Conservation (phyloP, 2,888 invertebrate genomes). For the Agriopis leucophaearia region DNA sequence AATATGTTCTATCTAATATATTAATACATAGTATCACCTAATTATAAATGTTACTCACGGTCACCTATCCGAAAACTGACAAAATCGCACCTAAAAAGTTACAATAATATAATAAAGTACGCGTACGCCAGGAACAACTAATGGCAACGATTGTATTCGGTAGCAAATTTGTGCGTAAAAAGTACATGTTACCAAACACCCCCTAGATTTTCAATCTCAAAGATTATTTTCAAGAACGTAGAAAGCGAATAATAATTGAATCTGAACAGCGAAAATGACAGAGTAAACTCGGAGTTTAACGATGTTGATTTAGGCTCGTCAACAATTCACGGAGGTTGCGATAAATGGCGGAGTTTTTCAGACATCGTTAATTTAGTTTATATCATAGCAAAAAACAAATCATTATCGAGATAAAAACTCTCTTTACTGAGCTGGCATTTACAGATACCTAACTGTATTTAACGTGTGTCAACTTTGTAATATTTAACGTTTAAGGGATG, state of each 20-base stretch:
- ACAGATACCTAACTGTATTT: not conserved
- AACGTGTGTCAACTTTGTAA: too few species aligned
- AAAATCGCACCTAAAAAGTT: too few species aligned
- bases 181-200: not conserved
- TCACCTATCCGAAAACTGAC: too few species aligned
- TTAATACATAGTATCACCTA: too few species aligned
- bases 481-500: too few species aligned
- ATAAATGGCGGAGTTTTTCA: constrained; percentile 17
- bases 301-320: constrained; percentile 52
- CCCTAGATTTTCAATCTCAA: not conserved
- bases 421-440: not conserved
- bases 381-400: constrained; percentile 5
- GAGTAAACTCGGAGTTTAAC: constrained; percentile 48
- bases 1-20: too few species aligned
- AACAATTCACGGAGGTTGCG: constrained; percentile 33
- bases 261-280: constrained; percentile 45
- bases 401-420: not conserved
- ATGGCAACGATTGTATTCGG: not conserved
- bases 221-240: constrained; percentile 30
- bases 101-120: too few species aligned
- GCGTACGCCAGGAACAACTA: too few species aligned
- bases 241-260: constrained; percentile 49
- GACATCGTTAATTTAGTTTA: constrained; percentile 18
- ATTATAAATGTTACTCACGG: too few species aligned
- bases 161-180: not conserved